A percentile compares a stretch with the other conserved stretches of the same genome.
Evolutionary conservation across 1,140 invertebrate species (phyloP).

Genomic region (Trypoxylus dichotomus): DNA sequence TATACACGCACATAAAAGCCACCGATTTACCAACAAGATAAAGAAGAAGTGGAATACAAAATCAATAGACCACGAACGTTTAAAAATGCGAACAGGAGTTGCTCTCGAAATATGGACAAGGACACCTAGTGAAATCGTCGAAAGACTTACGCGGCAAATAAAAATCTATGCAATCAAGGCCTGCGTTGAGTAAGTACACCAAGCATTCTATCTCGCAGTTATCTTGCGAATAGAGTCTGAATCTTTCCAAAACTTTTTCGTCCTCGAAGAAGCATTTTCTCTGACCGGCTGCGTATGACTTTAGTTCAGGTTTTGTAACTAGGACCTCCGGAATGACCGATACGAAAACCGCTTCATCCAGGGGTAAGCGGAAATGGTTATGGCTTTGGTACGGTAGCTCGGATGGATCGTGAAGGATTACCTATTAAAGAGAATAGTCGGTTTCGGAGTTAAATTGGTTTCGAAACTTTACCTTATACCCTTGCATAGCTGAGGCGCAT

Average conservation of each 20-base stretch:
- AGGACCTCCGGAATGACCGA: slow-evolving; percentile 40
- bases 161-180: slow-evolving; percentile 66
- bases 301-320: slow-evolving; percentile 35
- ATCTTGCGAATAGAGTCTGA: slow-evolving; percentile 71
- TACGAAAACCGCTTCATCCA: slow-evolving; percentile 55
- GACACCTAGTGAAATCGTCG: too few relatives aligned
- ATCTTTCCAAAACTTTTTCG: slow-evolving; percentile 42
- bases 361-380: slow-evolving; percentile 58
- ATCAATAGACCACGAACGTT: too few relatives aligned
- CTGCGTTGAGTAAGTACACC: slow-evolving; percentile 68
- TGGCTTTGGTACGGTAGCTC: slow-evolving; percentile 58
- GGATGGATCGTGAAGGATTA: slow-evolving; percentile 60
- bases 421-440: slow-evolving; percentile 47
- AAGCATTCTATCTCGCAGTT: slow-evolving; percentile 78
- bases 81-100: too few relatives aligned
- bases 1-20: too few relatives aligned
- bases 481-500: slow-evolving; percentile 55
- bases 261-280: slow-evolving; percentile 38
- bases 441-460: background rate
- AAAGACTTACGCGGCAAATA: slow-evolving; percentile 65
- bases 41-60: too few relatives aligned
- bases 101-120: too few relatives aligned
- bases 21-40: too few relatives aligned
- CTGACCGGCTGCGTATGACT: slow-evolving; percentile 34
- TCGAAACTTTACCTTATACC: slow-evolving; percentile 53